Base-by-base conservation (phyloP, 1,140 invertebrate species). In the Phymorhynchus buccinoides region DNA sequence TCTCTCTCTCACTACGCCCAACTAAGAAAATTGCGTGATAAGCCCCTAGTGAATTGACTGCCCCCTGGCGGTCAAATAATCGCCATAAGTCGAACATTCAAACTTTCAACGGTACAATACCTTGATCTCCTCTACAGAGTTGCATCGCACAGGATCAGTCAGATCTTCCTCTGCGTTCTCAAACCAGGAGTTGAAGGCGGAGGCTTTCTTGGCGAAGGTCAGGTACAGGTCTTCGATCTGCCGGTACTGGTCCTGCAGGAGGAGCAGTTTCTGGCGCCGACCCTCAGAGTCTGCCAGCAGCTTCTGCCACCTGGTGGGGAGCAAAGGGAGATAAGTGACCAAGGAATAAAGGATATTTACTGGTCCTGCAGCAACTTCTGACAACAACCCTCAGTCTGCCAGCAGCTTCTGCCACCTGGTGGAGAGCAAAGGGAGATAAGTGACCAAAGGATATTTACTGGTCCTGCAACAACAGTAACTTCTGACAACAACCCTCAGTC, bases 141-240 rank as follows among this genome's bases (percentile, higher is more conserved):
- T 95, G 94, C 98, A 99, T 86, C 98, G 95, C 75, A 99, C 99
- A 27, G 99, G 98, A 95, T 99, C 99, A 18, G 98, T 99, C 37
- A 99, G 95, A 95, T 99, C 99, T 93, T 99, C 99, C 93, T 99
- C 99, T 62, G 99, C 99, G 94, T 99, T 99, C 94, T 99, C 99
- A 94, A 99, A 99, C 99, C 99, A 99, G 80, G 98, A 99, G 94
- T 99, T 99, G 95, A 99, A 99, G 77, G 98, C 98, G 42, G 98
- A 99, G 4, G 97, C 97, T 95, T 99, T 99, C 95, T 99, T 99
- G 75, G 99, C 99, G 94, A 99, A 99, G 73, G 97, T 98, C 90
- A 99, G 95, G 94, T 99, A 99, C 37, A 99, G 95, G 93, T 99
- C 99, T 94, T 99, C 99, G 93, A 94, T 94, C 91, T 99, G 97